Percentiles rank a stretch among this genome's conserved stretches.
Conservation (phyloP, 2,888 invertebrate genomes). For the Drosophila kuntzei region DNA sequence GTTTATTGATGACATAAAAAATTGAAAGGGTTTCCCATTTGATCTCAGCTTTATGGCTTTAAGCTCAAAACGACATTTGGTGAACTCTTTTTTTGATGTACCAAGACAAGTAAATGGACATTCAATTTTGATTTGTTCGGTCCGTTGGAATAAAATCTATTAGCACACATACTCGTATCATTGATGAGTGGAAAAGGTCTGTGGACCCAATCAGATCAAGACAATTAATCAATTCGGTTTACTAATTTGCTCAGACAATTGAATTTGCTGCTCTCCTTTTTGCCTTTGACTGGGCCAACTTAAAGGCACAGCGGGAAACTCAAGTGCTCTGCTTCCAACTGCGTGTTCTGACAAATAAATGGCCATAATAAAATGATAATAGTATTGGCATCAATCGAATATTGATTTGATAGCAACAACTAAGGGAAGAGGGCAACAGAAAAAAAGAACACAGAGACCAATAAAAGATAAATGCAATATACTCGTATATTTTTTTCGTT, state of each 20-base stretch:
- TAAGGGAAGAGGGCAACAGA: slow-evolving; percentile 21
- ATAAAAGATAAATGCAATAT: slow-evolving; percentile 79
- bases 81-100: not conserved
- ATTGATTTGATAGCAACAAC: slow-evolving; percentile 74
- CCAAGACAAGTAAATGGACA: not conserved
- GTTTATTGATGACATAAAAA: slow-evolving; percentile 64
- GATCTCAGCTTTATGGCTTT: slow-evolving; percentile 24
- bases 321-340: slow-evolving; percentile 38
- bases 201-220: slow-evolving; percentile 50
- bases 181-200: slow-evolving; percentile 28
- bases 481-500: slow-evolving; percentile 51
- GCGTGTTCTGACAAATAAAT: slow-evolving; percentile 70
- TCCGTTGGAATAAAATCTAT: slow-evolving; percentile 33
- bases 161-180: slow-evolving; percentile 13
- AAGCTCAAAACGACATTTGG: slow-evolving; percentile 6
- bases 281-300: slow-evolving; percentile 7
- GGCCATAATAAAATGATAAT: slow-evolving; percentile 81
- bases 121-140: slow-evolving; percentile 8
- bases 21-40: slow-evolving; percentile 42
- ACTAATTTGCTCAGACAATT: slow-evolving; percentile 65
- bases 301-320: slow-evolving; percentile 45
- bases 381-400: slow-evolving; percentile 80
- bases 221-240: slow-evolving; percentile 71
- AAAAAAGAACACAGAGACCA: slow-evolving; percentile 42
- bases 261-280: slow-evolving; percentile 31